These are phyloP conservation scores for Horisme vitalbata DNA, from an alignment of 2,888 invertebrate species.

Conservation along the genomic window DNA sequence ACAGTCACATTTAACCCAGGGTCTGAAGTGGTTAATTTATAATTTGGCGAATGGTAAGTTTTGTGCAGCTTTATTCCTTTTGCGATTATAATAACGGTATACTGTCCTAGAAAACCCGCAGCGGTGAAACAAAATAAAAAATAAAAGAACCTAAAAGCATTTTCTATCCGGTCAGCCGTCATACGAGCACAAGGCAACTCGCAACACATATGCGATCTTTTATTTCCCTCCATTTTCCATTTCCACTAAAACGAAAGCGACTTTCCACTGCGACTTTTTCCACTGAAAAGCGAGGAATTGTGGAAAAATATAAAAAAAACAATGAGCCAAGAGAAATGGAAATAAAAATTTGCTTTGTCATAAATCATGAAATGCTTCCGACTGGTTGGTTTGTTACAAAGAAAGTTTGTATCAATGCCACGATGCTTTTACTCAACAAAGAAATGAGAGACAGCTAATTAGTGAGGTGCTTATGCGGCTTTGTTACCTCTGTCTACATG, in stretches of 20 bases:
- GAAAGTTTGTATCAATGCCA: constrained; percentile 72
- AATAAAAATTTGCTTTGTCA: constrained; percentile 80
- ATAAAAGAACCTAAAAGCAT: constrained; percentile 60
- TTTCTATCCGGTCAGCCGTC: constrained; percentile 36
- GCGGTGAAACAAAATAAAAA: constrained; percentile 17
- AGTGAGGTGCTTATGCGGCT: constrained; percentile 32
- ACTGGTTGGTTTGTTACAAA: constrained; percentile 70
- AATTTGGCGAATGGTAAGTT: too few relatives aligned
- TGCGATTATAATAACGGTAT: too few relatives aligned
- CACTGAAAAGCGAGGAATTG: constrained; percentile 70
- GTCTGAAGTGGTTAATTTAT: too few relatives aligned
- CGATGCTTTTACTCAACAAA: constrained; percentile 54
- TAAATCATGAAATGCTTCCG: constrained; percentile 80
- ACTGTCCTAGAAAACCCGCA: not conserved
- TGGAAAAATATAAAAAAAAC: constrained; percentile 69
- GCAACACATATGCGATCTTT: constrained; percentile 70
- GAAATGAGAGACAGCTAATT: constrained; percentile 49
- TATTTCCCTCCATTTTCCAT: constrained; percentile 74
- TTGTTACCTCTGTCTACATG: constrained; percentile 13
- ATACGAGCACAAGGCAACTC: constrained; percentile 30
- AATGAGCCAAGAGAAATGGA: constrained; percentile 74
- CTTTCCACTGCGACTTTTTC: constrained; percentile 72
- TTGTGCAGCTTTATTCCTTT: too few relatives aligned
- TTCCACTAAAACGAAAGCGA: constrained; percentile 75
- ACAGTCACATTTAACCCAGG: too few relatives aligned